Conservation (phyloP, 2,888 invertebrate species). For the Calliscelio sp. region DNA sequence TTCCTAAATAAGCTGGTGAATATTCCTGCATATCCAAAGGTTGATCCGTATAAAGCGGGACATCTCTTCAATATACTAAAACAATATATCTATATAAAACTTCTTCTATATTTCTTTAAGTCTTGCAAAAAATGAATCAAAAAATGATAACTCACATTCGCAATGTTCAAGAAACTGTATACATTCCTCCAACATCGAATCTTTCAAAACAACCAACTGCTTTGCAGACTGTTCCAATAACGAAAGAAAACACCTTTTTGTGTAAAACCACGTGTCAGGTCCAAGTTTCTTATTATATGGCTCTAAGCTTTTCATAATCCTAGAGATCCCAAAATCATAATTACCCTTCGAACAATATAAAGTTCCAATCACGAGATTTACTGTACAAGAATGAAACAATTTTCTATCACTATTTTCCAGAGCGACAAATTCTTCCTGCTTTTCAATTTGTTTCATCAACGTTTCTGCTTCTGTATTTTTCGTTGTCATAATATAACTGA, state of each 20-base stretch:
- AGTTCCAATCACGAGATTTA: slow-evolving; percentile 99
- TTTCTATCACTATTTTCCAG: slow-evolving; percentile 98
- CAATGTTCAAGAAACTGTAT: slow-evolving; percentile 96
- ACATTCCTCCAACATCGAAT: slow-evolving; percentile 95
- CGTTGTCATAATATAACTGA: slow-evolving; percentile 99
- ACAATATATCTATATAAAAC: no score
- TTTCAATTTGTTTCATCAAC: slow-evolving; percentile 99
- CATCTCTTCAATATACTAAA: slow-evolving; percentile 93
- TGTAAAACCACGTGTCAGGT: slow-evolving; percentile 99
- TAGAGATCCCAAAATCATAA: slow-evolving; percentile 99
- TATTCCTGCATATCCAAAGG: slow-evolving; percentile 91
- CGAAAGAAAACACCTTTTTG: slow-evolving; percentile 98
- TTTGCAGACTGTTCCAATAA: slow-evolving; percentile 96
- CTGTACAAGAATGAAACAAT: slow-evolving; percentile 98
- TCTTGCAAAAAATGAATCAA: neutral
- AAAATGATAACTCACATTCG: slow-evolving; percentile 88
- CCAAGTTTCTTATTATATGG: slow-evolving; percentile 97
- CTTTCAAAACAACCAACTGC: slow-evolving; percentile 95
- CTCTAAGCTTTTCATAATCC: slow-evolving; percentile 98
- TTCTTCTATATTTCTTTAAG: no score
- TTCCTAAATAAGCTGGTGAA: slow-evolving; percentile 90
- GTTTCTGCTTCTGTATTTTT: slow-evolving; percentile 99
- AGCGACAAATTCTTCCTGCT: slow-evolving; percentile 97
- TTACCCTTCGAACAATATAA: slow-evolving; percentile 99
- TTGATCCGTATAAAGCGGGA: slow-evolving; percentile 93